Evolutionary conservation across 2,888 invertebrate species (phyloP), one percentile per base, ranked within the genome.

Genomic region (Cacoxenus indagator): DNA sequence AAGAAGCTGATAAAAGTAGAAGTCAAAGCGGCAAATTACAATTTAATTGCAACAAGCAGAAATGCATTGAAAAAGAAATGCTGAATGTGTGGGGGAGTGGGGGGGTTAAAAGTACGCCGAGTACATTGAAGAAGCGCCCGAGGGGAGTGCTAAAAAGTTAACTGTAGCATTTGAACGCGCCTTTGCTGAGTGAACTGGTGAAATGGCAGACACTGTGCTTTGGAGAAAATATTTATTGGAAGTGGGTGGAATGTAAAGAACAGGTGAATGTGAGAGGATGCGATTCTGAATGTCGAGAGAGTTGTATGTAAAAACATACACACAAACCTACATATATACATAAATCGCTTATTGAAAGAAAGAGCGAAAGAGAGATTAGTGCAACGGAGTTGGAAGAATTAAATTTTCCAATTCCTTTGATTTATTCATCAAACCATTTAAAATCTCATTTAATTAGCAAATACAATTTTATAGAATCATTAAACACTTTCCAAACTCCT

Each of bases 1-100:
- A 67, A 71, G 76, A 61, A 79, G 74, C 75, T 82, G 22, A 48
- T 48, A 76, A 73, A 72, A 70, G 68, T 55, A 61, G 46, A 57
- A 72, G 59, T 64, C 67, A 73, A 71, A 71, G 72, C 64, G 67
- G 54, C 65, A 65, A 65, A 75, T 67, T 68, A 68, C 64, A 73
- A 73, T 43, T 57, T 57, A 57, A 66, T 66, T 55, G 57, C 66
- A 66, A 66, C 24, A 51, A 55, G 27, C 24, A 51, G 9, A 1
- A 65, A 37, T 11, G 19, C 11, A 51, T 22, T 17, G 19, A 17
- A 17, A 2, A 48, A 8, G 1, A 14, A 48, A 9, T 8, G 4
- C 17, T 43, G 9, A 43, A 43, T 2, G 43, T 14, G 3, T 1
- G n/a, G 48, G 19, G 17, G 19, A 48, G 51, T 4, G 22, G 22